These are phyloP conservation scores for Hydropotes inermis DNA, from an alignment of 2,113 vertebrate genomes.

Conservation along the genomic window DNA sequence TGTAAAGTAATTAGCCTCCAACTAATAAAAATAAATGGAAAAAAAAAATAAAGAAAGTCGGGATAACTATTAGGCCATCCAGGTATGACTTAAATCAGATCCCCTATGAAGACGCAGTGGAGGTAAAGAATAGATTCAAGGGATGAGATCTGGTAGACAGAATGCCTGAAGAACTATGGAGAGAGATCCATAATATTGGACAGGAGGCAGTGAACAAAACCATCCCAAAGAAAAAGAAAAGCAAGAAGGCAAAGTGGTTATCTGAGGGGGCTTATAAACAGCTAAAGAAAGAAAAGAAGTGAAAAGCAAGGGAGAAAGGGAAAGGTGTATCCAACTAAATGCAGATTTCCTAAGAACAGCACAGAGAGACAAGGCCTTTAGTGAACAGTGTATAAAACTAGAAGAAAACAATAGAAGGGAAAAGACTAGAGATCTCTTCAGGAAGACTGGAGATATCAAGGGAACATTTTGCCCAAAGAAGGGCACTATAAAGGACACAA, in stretches of 20 bases:
- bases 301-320: background rate
- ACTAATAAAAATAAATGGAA: no score
- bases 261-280: background rate
- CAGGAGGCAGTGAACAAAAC: background rate
- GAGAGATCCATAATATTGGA: background rate
- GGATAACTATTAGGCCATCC: background rate
- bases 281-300: background rate
- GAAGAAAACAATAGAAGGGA: background rate
- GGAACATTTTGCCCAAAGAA: background rate
- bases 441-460: background rate
- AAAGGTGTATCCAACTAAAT: background rate
- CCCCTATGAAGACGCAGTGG: background rate
- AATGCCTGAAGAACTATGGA: background rate
- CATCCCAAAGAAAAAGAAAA: background rate
- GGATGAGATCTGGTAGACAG: background rate
- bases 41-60: background rate
- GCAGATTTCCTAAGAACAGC: background rate
- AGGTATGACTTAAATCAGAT: background rate
- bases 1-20: no score
- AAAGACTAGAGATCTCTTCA: background rate
- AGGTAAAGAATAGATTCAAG: background rate
- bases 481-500: background rate
- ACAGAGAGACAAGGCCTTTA: background rate
- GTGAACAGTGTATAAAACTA: background rate
- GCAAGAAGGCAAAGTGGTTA: background rate